Evolutionary conservation across 2,797 vertebrate genomes (phyloP), one percentile per base, ranked within the genome.

Genomic region (Zonotrichia albicollis): DNA sequence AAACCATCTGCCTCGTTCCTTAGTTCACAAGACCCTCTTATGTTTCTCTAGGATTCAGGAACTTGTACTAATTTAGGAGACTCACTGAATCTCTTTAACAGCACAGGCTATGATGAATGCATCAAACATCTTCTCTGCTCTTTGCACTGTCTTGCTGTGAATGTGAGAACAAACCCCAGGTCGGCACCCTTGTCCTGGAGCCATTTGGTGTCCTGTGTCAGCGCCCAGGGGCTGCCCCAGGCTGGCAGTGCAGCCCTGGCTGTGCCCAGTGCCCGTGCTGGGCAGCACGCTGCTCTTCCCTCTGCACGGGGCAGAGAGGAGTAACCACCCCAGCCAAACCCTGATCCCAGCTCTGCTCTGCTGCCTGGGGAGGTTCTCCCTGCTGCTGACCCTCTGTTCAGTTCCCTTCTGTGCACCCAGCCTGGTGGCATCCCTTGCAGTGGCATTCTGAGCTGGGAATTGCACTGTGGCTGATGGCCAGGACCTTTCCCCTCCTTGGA

Each of bases 71-170:
- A 92, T 82, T 91, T 74, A 58, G 78, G 54, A 73, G 57, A 40
- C 32, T 91, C 57, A 9, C 60, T 94, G 91, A 70, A 90, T 93
- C 43, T 93, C 86, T 86, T 89, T 53, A 88, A 80, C 86, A 79
- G 55, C 50, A 60, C 78, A 74, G 61, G 53, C 86, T 86, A 68
- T 0, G 1, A 40, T 43, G 55, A 78, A 73, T 13, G 34, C 64
- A 61, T 67, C 57, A 40, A 10, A 38, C 16, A 3, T 9, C 29
- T 51, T 58, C 55, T 61, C 53, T 95, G 77, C 70, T 86, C 62
- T 78, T 88, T 90, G 58, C 20, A 32, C 51, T 58, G 88, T 18
- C 51, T 91, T 55, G 19, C 48, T 48, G 71, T 76, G 87, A 71
- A 42, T 70, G 60, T 34, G 15, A 74, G 36, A 87, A 9, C 22